Conservation (phyloP, 2,888 invertebrate genomes). For the Chouioia cunea region DNA sequence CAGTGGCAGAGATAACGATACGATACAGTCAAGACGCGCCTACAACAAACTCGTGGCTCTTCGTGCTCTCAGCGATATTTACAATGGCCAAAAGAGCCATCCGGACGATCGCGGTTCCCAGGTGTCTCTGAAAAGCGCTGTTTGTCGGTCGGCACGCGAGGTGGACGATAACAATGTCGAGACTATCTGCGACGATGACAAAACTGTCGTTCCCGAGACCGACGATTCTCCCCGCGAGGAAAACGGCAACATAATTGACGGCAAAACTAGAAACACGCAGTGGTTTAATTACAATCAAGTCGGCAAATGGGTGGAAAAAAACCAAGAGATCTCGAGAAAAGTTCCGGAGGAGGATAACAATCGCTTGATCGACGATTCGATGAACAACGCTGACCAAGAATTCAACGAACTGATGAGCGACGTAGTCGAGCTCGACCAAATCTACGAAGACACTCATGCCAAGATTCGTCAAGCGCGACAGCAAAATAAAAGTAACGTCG, state of each 20-base stretch:
- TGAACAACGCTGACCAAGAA: slow-evolving; percentile 67
- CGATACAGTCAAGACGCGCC: slow-evolving; percentile 42
- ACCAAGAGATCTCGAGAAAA: slow-evolving; percentile 27
- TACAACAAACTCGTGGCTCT: slow-evolving; percentile 60
- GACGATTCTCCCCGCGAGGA: background rate
- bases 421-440: slow-evolving; percentile 85
- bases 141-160: background rate
- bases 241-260: background rate
- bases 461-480: slow-evolving; percentile 68
- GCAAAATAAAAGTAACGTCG: slow-evolving; percentile 29
- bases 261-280: slow-evolving; percentile 53
- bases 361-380: slow-evolving; percentile 10
- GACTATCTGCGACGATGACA: slow-evolving; percentile 35
- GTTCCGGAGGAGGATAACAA: background rate
- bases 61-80: slow-evolving; percentile 61
- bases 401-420: slow-evolving; percentile 81
- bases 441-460: slow-evolving; percentile 80
- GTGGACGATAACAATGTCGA: slow-evolving; percentile 33
- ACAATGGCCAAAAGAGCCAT: slow-evolving; percentile 37
- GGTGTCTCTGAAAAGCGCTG: background rate
- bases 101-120: slow-evolving; percentile 16
- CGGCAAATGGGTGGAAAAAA: slow-evolving; percentile 56
- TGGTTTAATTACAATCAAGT: slow-evolving; percentile 63
- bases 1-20: slow-evolving; percentile 46
- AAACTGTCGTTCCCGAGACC: slow-evolving; percentile 43